These are phyloP conservation scores for Synodontis membranacea DNA, from an alignment of 2,113 vertebrate genomes.

Conservation along the genomic window DNA sequence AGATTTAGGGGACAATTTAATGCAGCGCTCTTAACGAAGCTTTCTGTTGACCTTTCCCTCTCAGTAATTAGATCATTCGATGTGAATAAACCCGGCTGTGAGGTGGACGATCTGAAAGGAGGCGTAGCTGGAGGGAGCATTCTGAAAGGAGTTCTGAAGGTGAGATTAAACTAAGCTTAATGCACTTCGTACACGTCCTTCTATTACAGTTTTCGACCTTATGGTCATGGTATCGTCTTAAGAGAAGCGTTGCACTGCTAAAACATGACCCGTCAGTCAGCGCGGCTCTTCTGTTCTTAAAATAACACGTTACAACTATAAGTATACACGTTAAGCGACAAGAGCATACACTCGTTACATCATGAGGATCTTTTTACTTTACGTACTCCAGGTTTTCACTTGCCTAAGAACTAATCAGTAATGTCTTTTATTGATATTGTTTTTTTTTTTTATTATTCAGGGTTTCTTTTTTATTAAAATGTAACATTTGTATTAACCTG, in stretches of 20 bases:
- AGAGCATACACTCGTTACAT: not conserved
- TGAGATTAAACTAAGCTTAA: slow-evolving; percentile 58
- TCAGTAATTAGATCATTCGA: slow-evolving; percentile 97
- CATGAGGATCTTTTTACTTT: not conserved
- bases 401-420: not conserved
- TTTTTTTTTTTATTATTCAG: not conserved
- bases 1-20: not conserved
- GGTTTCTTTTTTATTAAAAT: not conserved
- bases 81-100: slow-evolving; percentile 98
- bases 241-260: not conserved
- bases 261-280: not conserved
- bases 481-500: not conserved
- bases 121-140: slow-evolving; percentile 98
- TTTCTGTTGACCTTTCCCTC: not conserved
- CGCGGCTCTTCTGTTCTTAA: not conserved
- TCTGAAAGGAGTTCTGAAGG: slow-evolving; percentile 97
- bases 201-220: not conserved
- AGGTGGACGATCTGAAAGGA: slow-evolving; percentile 97
- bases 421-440: not conserved
- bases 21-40: not conserved
- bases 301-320: not conserved
- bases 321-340: not conserved
- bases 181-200: not conserved
- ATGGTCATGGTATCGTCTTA: not conserved
- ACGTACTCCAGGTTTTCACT: not conserved